phyloP scores from a whole-genome alignment of 2,888 invertebrate species.

The Thereva nobilitata region DNA sequence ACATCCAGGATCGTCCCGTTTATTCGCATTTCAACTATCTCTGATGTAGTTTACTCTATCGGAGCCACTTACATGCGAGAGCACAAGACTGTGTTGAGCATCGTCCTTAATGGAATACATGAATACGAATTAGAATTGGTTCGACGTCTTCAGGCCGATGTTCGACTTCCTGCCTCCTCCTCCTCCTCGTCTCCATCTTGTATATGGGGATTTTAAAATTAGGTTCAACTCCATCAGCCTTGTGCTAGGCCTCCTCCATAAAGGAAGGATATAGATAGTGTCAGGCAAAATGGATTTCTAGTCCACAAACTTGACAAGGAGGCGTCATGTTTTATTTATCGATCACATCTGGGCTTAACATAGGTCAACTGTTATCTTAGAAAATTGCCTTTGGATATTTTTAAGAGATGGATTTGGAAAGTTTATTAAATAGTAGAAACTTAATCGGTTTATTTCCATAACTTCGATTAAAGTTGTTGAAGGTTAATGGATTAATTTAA shows the following conservation, averaged over 20 bases:
- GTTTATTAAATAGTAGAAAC: too few relatives aligned
- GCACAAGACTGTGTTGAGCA: constrained; percentile 12
- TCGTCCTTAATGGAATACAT: constrained; percentile 31
- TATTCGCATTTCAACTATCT: constrained; percentile 19
- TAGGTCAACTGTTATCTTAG: constrained; percentile 15
- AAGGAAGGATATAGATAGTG: not conserved
- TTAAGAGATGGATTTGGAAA: too few relatives aligned
- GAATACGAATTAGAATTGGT: constrained; percentile 32
- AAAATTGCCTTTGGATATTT: too few relatives aligned
- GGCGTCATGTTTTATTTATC: constrained; percentile 30
- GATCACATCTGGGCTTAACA: constrained; percentile 10
- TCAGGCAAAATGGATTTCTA: constrained; percentile 22
- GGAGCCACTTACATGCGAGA: constrained; percentile 8
- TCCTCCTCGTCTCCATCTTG: not conserved
- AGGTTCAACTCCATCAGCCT: not conserved
- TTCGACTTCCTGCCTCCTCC: not conserved
- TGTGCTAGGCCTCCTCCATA: not conserved
- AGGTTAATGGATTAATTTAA: too few relatives aligned
- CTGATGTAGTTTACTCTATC: constrained; percentile 22
- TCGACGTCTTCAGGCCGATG: not conserved
- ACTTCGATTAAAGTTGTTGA: too few relatives aligned
- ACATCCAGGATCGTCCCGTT: constrained; percentile 3
- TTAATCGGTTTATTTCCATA: too few relatives aligned
- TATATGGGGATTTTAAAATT: not conserved
- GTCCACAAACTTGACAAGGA: constrained; percentile 12